Percentiles rank a stretch among this genome's conserved stretches.
phyloP scores from a whole-genome alignment of 2,888 invertebrate species.

The Eueremaeus valkanovi region DNA sequence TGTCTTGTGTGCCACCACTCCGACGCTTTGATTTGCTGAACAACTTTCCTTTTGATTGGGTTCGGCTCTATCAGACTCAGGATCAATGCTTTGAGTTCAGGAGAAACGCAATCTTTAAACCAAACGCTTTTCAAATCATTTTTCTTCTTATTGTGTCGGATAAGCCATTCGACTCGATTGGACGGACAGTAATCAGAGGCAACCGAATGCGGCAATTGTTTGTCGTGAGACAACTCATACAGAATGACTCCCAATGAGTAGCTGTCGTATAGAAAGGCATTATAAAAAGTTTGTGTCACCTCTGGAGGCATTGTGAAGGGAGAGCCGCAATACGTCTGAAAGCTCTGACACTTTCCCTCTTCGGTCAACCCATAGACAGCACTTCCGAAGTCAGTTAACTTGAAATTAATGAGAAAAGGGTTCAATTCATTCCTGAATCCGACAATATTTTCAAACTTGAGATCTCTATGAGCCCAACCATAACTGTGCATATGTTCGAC shows the following conservation, averaged over 20 bases:
- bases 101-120: background rate
- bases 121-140: background rate
- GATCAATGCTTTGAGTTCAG: background rate
- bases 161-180: background rate
- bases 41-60: background rate
- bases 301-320: background rate
- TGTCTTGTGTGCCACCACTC: background rate
- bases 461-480: conserved; percentile 4
- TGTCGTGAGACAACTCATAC: background rate
- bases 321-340: background rate
- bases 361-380: background rate
- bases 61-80: background rate
- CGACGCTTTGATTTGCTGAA: background rate
- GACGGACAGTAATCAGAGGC: background rate
- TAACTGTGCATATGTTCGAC: background rate
- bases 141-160: background rate
- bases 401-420: background rate
- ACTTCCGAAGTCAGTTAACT: background rate
- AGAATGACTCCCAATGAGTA: conserved; percentile 16
- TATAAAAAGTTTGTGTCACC: background rate
- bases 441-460: background rate
- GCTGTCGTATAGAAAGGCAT: background rate
- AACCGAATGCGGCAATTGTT: background rate
- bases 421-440: background rate
- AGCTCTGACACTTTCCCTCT: background rate